Evolutionary conservation across 2,888 invertebrate species (phyloP), one percentile per base, ranked within the genome.

Genomic region (Cephus spinipes): DNA sequence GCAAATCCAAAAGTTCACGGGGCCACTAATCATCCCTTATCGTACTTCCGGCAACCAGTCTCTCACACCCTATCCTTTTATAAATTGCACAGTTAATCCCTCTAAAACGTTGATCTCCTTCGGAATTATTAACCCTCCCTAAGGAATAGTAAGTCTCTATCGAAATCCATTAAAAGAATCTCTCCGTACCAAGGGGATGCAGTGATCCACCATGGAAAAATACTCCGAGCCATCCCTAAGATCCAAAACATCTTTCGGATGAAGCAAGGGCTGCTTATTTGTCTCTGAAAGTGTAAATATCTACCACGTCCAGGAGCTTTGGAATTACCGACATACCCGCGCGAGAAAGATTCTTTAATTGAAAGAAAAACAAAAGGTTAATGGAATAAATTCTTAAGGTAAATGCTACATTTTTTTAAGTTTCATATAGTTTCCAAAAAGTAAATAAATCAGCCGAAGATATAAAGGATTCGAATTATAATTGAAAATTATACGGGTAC

Each of bases 21-120:
- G 12, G 12, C 31, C 71, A 71, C 71, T 71, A 71, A 71, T 71
- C 71, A 71, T 71, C 71, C 71, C 32, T 71, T 71, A 71, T 71
- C 71, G 33, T 12, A 71, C 71, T 71, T 71, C 71, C 71, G 71
- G 71, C 71, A 71, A 71, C 31, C 71, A 23, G 71, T 71, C 12
- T 71, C 71, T 33, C 23, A 1, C 32, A 23, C 9, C 31, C 12
- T 11, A 31, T 31, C 31, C 71, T 71, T 71, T 32, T 71, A 71
- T 71, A 71, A 71, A 71, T 71, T 71, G 31, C 9, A 23, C 55
- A 55, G 23, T 23, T 55, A 55, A 55, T 55, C 32, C 33, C 71
- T 1, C 31, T 71, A 71, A 71, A 71, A 71, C 32, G 71, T 71
- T 71, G 31, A 71, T 71, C 71, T 71, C 33, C 32, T 33, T 31